Percentiles rank a stretch among this genome's conserved stretches.
These are phyloP conservation scores for Agonopterix subpropinquella DNA, from an alignment of 2,888 invertebrate genomes.

Conservation along the genomic window DNA sequence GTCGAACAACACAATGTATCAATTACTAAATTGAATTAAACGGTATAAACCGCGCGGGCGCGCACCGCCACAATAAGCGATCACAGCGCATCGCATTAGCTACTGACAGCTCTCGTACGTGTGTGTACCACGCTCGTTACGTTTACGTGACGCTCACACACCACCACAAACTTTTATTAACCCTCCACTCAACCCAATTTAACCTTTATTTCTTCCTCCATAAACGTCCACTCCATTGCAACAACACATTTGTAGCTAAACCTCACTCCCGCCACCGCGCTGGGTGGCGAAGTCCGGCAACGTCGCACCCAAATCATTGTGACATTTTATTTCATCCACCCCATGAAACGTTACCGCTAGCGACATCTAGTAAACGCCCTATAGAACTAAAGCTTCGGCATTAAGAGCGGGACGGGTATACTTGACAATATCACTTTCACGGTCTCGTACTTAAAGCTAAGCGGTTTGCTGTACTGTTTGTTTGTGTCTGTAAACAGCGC, in stretches of 20 bases:
- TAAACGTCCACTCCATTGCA: conserved; percentile 33
- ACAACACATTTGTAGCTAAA: conserved; percentile 42
- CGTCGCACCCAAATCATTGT: conserved; percentile 71
- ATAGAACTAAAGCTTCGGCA: conserved; percentile 49
- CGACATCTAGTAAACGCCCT: conserved; percentile 57
- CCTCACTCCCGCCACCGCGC: conserved; percentile 58
- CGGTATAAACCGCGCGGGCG: conserved; percentile 64
- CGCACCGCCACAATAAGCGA: conserved; percentile 65
- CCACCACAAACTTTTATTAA: conserved; percentile 42
- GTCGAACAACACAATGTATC: conserved; percentile 46
- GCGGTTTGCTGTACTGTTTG: conserved; percentile 76
- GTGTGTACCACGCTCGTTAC: conserved; percentile 70
- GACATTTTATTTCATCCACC: conserved; percentile 57
- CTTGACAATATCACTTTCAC: conserved; percentile 75
- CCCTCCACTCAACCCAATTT: conserved; percentile 32
- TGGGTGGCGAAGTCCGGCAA: conserved; percentile 72
- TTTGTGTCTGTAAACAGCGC: conserved; percentile 76
- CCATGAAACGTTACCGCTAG: conserved; percentile 48
- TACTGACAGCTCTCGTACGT: conserved; percentile 68
- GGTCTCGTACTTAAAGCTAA: conserved; percentile 74
- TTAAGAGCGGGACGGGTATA: conserved; percentile 59
- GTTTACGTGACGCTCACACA: conserved; percentile 69
- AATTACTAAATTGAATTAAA: conserved; percentile 75
- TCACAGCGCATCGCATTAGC: conserved; percentile 71
- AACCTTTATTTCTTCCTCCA: conserved; percentile 27